These are phyloP conservation scores for Brachionus manjavacas DNA, from an alignment of 1,140 invertebrate genomes.

Conservation along the genomic window DNA sequence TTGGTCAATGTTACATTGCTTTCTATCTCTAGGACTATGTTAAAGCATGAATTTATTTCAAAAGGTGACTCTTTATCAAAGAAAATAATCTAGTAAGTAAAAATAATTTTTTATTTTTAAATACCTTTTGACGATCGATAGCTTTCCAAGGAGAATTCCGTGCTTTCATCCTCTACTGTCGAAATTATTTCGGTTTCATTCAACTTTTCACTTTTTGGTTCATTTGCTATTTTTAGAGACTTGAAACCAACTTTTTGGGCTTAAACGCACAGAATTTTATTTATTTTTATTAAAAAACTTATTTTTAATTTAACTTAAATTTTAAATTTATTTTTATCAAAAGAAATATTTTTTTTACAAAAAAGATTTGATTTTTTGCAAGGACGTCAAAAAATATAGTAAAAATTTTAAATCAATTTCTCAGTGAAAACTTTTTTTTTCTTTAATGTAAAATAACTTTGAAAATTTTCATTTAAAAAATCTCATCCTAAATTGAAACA, in stretches of 20 bases:
- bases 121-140: background rate
- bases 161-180: background rate
- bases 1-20: conserved; percentile 4
- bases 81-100: background rate
- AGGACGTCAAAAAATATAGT: too few relatives aligned
- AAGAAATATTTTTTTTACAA: too few relatives aligned
- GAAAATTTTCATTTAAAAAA: too few relatives aligned
- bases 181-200: conserved; percentile 28
- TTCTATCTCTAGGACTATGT: background rate
- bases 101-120: background rate
- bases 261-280: background rate
- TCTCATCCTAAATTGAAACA: too few relatives aligned
- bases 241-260: background rate
- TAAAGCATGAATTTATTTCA: background rate
- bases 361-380: too few relatives aligned
- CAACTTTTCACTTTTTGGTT: conserved; percentile 17
- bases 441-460: too few relatives aligned
- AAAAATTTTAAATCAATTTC: too few relatives aligned
- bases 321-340: too few relatives aligned
- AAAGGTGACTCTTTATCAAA: background rate
- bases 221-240: background rate
- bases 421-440: too few relatives aligned
- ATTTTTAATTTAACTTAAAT: too few relatives aligned
- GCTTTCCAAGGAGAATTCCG: background rate
- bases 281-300: too few relatives aligned